Percentiles rank a stretch among this genome's conserved stretches.
Evolutionary conservation across 2,113 vertebrate genomes (phyloP).

Genomic region (Lampris megalopsis): DNA sequence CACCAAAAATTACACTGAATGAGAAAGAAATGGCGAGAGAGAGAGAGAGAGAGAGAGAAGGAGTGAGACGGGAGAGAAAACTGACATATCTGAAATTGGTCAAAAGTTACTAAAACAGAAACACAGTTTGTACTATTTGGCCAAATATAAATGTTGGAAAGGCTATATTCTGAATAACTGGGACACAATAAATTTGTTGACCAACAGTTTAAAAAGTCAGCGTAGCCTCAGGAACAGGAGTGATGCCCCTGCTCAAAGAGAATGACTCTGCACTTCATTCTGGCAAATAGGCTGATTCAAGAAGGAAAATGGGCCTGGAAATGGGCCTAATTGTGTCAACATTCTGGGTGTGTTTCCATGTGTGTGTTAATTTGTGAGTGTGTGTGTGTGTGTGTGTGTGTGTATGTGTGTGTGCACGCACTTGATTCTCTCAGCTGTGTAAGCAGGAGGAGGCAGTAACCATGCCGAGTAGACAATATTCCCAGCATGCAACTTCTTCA

Average conservation of each 20-base stretch:
- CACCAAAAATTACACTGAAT: neutral
- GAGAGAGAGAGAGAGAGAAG: neutral
- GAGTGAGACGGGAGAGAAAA: neutral
- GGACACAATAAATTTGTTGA: neutral
- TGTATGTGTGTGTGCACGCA: neutral
- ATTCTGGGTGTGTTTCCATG: neutral
- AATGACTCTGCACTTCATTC: neutral
- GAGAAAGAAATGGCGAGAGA: neutral
- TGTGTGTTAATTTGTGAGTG: no score
- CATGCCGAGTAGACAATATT: neutral
- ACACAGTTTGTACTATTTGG: neutral
- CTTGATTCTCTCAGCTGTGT: constrained; percentile 1
- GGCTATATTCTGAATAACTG: neutral
- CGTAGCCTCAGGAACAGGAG: neutral
- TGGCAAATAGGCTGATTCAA: neutral
- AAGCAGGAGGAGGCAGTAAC: neutral
- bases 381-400: neutral
- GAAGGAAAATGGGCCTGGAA: neutral
- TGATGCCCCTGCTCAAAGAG: neutral
- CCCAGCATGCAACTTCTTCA: neutral
- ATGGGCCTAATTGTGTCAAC: neutral
- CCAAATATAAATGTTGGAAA: neutral
- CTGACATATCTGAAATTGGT: neutral
- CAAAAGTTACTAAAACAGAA: no score
- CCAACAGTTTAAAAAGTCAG: neutral